These are phyloP conservation scores for Antheraea pernyi DNA, from an alignment of 1,140 invertebrate genomes.

Conservation along the genomic window DNA sequence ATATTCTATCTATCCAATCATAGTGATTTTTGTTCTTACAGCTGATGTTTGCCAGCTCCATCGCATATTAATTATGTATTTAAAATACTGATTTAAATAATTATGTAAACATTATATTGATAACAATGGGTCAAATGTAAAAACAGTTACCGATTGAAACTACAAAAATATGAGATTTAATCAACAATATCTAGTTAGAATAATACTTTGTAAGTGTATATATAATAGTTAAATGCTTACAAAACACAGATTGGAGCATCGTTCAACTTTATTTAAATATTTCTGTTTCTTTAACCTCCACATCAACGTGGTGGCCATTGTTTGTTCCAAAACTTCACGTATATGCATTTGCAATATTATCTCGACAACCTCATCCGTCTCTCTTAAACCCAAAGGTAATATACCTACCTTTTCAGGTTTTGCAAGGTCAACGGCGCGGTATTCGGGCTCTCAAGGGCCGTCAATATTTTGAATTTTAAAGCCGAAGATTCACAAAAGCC, in stretches of 20 bases:
- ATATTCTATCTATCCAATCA: neutral
- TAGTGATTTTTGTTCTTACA: neutral
- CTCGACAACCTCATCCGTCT: neutral
- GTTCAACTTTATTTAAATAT: neutral
- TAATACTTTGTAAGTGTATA: no score
- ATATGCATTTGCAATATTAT: neutral
- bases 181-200: no score
- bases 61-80: no score
- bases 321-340: neutral
- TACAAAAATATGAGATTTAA: no score
- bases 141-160: no score
- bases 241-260: neutral
- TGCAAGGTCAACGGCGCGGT: neutral
- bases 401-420: neutral
- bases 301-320: neutral
- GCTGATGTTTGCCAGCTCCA: no score
- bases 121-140: no score
- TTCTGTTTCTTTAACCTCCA: neutral
- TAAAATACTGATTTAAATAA: no score
- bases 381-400: neutral
- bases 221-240: no score
- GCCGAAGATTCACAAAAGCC: neutral
- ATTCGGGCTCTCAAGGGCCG: neutral
- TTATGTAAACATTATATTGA: no score
- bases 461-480: slow-evolving; percentile 5